phyloP scores from a whole-genome alignment of 2,113 vertebrate species.

The Alaudala cheleensis region DNA sequence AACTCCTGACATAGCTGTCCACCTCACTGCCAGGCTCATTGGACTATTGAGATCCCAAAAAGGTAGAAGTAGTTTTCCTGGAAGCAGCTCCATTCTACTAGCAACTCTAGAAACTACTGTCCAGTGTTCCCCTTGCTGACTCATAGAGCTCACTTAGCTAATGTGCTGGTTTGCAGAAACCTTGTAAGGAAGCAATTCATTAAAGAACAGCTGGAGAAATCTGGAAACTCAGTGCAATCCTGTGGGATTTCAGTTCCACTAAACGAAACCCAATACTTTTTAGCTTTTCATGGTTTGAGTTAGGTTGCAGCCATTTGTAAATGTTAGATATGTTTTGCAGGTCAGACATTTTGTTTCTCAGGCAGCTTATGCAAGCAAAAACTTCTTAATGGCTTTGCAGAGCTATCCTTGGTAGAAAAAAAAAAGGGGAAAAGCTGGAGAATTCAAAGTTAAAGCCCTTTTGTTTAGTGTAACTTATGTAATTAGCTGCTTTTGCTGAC shows the following conservation, averaged over 20 bases:
- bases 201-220: neutral
- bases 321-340: neutral
- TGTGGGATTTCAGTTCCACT: neutral
- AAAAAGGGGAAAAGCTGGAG: neutral
- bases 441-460: neutral
- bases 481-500: neutral
- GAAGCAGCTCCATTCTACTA: neutral
- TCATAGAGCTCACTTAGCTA: neutral
- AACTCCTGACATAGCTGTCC: accelerated
- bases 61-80: neutral
- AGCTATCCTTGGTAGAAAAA: neutral
- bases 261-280: neutral
- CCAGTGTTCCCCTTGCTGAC: neutral
- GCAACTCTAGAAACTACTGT: neutral
- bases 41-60: neutral
- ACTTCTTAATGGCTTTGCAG: neutral
- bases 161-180: neutral
- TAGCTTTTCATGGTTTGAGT: neutral
- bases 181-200: neutral
- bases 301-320: neutral
- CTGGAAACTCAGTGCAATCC: neutral
- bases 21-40: neutral
- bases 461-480: neutral
- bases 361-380: neutral
- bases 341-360: neutral